Evolutionary conservation across 2,888 invertebrate species (phyloP), one percentile per base, ranked within the genome.

Genomic region (Pheosia tremula): DNA sequence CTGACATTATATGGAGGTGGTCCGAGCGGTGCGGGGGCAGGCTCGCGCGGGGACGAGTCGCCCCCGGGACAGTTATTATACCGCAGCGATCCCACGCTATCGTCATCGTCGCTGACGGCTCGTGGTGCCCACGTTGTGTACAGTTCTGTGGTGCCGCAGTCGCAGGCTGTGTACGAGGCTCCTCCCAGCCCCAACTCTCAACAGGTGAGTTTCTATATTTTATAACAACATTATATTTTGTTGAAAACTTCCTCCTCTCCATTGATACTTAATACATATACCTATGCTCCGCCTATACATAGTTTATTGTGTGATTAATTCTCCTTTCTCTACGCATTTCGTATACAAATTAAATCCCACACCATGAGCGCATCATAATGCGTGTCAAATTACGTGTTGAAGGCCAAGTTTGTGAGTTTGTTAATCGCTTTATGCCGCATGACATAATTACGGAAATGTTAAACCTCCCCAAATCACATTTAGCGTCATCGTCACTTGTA

Each of bases 61-160:
- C 94, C 95, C 5, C 95, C 95, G 0, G 90, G 91, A 3, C 93
- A 94, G 74, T 91, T 95, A 63, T 89, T 95, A 78, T 95, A 95
- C 83, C 95, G 95, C 70, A 94, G 94, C 64, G 96, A 96, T 83
- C 96, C 96, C n/a, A 96, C 96, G 56, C 87, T 96, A 58, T 94
- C 95, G 0, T 95, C 96, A 0, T 95, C 96, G 0, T 94, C 94
- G n/a, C 87, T 95, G 69, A 79, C 84, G 57, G 82, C 94, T 67
- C 94, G 94, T 59, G 93, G 91, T 50, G 90, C 94, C 50, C 92
- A 91, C 77, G 88, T 94, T n/a, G 88, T 93, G 4, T 94, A 90
- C 84, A 89, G 89, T 70, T 86, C 90, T 56, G 88, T 90, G 69
- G 89, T 87, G 76, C 88, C 88, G 67, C 91, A 88, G 80, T 86